A percentile compares a stretch with the other conserved stretches of the same genome.
phyloP scores from a whole-genome alignment of 1,140 invertebrate species.

The Lasioglossum baleicum region DNA sequence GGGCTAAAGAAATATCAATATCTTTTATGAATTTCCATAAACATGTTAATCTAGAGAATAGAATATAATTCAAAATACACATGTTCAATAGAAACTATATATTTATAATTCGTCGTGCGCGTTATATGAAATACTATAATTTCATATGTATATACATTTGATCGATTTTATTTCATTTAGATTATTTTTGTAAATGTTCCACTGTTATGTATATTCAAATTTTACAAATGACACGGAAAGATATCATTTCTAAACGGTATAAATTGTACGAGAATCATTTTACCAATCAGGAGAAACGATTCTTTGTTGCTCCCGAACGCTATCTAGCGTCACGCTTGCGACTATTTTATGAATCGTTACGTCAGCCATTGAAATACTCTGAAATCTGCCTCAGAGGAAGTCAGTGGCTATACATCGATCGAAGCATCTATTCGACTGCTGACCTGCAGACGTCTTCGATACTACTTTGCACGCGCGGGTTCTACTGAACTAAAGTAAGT shows the following conservation, averaged over 20 bases:
- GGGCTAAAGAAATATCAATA: no score
- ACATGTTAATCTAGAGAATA: background rate
- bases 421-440: constrained; percentile 57
- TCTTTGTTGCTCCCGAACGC: constrained; percentile 2
- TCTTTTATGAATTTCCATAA: no score
- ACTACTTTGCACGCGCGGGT: constrained; percentile 23
- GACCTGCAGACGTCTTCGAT: constrained; percentile 35
- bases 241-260: background rate
- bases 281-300: constrained; percentile 4
- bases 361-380: constrained; percentile 62
- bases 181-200: background rate
- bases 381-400: constrained; percentile 36
- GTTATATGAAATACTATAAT: no score
- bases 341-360: constrained; percentile 40
- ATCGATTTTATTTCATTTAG: no score
- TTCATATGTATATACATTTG: no score
- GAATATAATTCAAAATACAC: background rate
- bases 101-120: no score
- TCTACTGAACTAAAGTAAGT: constrained; percentile 40
- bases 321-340: constrained; percentile 15
- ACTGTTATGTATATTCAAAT: background rate
- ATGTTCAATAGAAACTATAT: no score
- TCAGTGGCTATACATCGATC: constrained; percentile 63
- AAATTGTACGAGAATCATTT: background rate
- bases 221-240: no score